A percentile compares a stretch with the other conserved stretches of the same genome.
These are phyloP conservation scores for Mylabris phalerata DNA, from an alignment of 1,140 invertebrate species.

Conservation along the genomic window DNA sequence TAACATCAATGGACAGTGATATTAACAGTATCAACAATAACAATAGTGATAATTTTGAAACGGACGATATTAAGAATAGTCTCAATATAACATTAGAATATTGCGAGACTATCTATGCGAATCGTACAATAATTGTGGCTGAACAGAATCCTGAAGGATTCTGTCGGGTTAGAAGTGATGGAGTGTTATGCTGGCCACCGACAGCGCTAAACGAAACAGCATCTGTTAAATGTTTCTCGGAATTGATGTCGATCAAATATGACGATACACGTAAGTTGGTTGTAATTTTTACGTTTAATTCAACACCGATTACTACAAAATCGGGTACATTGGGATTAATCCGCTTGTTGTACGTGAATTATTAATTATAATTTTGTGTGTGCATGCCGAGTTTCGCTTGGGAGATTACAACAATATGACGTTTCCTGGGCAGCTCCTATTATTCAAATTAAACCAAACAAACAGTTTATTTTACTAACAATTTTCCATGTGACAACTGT, in stretches of 20 bases:
- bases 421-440: too few relatives aligned
- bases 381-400: too few relatives aligned
- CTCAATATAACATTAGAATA: slow-evolving; percentile 5
- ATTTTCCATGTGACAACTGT: too few relatives aligned
- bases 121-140: slow-evolving; percentile 14
- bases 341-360: too few relatives aligned
- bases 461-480: too few relatives aligned
- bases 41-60: not conserved
- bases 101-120: slow-evolving; percentile 21
- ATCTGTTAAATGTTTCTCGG: slow-evolving; percentile 48
- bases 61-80: slow-evolving; percentile 4
- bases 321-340: too few relatives aligned
- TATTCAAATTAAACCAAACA: too few relatives aligned
- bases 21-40: not conserved
- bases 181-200: slow-evolving; percentile 51
- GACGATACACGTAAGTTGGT: slow-evolving; percentile 42
- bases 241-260: slow-evolving; percentile 48
- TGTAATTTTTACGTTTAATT: slow-evolving; percentile 2
- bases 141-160: slow-evolving; percentile 23
- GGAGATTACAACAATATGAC: too few relatives aligned
- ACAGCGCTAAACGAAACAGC: slow-evolving; percentile 44
- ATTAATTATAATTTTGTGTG: too few relatives aligned
- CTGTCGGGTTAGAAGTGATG: slow-evolving; percentile 44
- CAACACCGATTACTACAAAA: not conserved
- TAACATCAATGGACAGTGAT: not conserved